These are phyloP conservation scores for Spodoptera frugiperda DNA, from an alignment of 1,140 invertebrate species.

Conservation along the genomic window DNA sequence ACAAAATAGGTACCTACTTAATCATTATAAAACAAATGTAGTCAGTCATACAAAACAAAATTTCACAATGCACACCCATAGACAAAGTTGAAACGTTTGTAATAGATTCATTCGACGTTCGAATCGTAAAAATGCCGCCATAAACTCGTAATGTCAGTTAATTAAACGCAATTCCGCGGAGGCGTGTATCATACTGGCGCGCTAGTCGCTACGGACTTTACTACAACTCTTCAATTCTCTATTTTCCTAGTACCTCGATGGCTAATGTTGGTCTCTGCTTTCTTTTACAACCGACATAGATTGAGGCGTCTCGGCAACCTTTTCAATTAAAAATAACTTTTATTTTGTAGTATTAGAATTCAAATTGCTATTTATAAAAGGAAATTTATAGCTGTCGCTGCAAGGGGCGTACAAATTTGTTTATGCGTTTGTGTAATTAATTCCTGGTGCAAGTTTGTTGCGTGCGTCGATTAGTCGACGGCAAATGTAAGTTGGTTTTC, in stretches of 20 bases:
- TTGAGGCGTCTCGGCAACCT: slow-evolving; percentile 36
- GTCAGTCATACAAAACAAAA: not conserved
- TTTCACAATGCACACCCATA: slow-evolving; percentile 15
- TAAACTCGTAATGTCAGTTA: slow-evolving; percentile 38
- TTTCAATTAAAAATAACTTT: slow-evolving; percentile 50
- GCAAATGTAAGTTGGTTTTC: slow-evolving; percentile 34
- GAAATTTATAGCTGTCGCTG: slow-evolving; percentile 40
- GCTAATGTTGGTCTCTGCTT: slow-evolving; percentile 66
- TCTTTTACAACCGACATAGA: slow-evolving; percentile 53
- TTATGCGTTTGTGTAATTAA: not conserved
- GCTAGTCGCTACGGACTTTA: slow-evolving; percentile 25
- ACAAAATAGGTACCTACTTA: no score
- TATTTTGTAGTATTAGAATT: slow-evolving; percentile 49
- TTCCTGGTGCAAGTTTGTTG: slow-evolving; percentile 9
- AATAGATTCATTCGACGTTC: slow-evolving; percentile 34
- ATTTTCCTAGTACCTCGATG: slow-evolving; percentile 73
- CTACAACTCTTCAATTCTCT: slow-evolving; percentile 58
- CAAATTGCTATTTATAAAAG: slow-evolving; percentile 42
- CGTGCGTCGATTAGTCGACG: not conserved
- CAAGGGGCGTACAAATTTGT: slow-evolving; percentile 20
- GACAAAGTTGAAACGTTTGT: slow-evolving; percentile 12
- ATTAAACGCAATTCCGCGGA: slow-evolving; percentile 40
- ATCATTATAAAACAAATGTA: no score
- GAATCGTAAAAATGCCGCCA: slow-evolving; percentile 45
- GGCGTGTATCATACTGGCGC: slow-evolving; percentile 28